A percentile compares a stretch with the other conserved stretches of the same genome.
Evolutionary conservation across 2,113 vertebrate genomes (phyloP).

Genomic region (Larimichthys crocea): DNA sequence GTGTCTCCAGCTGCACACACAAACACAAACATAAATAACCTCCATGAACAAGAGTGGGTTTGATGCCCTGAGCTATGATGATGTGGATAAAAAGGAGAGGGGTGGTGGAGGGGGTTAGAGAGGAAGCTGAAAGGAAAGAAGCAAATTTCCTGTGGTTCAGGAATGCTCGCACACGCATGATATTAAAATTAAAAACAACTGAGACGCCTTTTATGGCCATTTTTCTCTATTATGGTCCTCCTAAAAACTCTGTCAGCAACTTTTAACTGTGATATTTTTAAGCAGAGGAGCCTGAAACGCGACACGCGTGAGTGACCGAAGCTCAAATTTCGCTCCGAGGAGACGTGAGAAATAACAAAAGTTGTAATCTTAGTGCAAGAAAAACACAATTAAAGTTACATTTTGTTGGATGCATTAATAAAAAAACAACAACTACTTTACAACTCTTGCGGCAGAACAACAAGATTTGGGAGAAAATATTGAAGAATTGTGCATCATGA

Average conservation of each 20-base stretch:
- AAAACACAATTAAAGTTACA: neutral
- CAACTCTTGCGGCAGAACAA: neutral
- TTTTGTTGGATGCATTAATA: neutral
- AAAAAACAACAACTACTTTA: neutral
- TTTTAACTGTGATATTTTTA: neutral
- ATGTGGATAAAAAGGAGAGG: neutral
- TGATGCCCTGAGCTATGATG: neutral
- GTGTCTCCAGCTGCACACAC: conserved; percentile 60
- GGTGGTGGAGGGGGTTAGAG: too few species aligned
- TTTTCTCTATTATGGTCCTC: neutral
- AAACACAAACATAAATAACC: neutral
- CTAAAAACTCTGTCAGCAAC: conserved; percentile 5
- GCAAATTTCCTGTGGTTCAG: conserved; percentile 52
- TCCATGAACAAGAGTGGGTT: neutral
- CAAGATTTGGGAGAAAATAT: too few species aligned
- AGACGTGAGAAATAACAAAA: neutral
- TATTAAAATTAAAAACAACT: neutral
- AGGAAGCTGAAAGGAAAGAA: neutral
- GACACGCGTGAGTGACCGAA: neutral
- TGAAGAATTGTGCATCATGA: neutral
- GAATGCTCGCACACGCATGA: conserved; percentile 6
- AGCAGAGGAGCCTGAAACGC: neutral
- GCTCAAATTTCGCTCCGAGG: neutral
- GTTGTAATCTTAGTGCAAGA: neutral
- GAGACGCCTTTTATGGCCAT: neutral